Evolutionary conservation across 2,113 vertebrate species (phyloP).

Genomic region (Romanogobio albipinnatus): DNA sequence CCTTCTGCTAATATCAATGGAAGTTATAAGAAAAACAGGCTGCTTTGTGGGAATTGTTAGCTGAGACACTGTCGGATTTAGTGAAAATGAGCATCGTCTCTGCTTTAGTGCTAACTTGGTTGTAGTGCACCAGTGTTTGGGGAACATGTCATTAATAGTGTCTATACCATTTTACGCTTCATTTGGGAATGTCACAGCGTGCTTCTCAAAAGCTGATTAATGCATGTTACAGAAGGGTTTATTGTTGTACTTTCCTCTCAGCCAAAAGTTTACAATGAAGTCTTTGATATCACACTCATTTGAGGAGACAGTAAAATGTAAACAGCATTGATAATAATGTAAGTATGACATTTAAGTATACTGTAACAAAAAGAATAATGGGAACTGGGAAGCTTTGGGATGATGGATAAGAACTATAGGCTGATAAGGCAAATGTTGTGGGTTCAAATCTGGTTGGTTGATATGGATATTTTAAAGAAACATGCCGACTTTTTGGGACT

Average conservation of each 20-base stretch:
- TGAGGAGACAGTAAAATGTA: neutral
- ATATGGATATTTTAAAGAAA: neutral
- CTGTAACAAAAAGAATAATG: neutral
- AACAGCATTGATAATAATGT: neutral
- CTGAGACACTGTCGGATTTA: constrained; percentile 40
- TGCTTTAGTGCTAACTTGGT: neutral
- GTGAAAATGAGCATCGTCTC: neutral
- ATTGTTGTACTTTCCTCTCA: neutral
- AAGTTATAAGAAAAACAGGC: constrained; percentile 27
- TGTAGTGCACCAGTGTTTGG: constrained; percentile 32
- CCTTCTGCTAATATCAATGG: constrained; percentile 29
- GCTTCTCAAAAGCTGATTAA: neutral
- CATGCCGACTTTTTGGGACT: too few species aligned
- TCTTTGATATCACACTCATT: neutral
- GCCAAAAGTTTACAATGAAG: neutral
- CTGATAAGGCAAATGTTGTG: constrained; percentile 2
- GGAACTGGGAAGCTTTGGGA: neutral
- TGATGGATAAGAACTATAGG: neutral
- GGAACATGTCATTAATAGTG: constrained; percentile 56
- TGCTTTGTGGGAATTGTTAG: constrained; percentile 43
- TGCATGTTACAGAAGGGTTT: neutral
- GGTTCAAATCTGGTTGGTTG: neutral
- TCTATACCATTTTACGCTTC: constrained; percentile 68
- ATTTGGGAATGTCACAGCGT: constrained; percentile 17
- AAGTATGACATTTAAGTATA: neutral